Conservation (phyloP, 2,797 vertebrate genomes). For the Chrysocyon brachyurus region DNA sequence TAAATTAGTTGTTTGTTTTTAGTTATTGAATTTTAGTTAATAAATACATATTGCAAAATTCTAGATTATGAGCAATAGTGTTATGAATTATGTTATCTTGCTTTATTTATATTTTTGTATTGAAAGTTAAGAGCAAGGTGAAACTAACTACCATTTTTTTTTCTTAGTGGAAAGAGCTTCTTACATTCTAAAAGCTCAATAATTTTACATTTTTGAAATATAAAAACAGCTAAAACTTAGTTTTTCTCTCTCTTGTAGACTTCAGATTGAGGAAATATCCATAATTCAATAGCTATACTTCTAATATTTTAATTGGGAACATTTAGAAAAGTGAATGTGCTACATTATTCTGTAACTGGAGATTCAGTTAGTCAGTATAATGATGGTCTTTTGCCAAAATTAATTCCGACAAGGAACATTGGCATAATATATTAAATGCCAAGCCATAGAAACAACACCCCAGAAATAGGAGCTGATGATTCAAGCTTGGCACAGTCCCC, state of each 20-base stretch:
- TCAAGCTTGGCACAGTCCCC: conserved; percentile 13
- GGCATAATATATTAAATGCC: conserved; percentile 66
- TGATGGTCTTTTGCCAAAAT: conserved; percentile 54
- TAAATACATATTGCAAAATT: conserved; percentile 63
- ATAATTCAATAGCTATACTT: conserved; percentile 11
- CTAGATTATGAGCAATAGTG: conserved; percentile 31
- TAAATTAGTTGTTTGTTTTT: conserved; percentile 55
- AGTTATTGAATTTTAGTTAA: conserved; percentile 43
- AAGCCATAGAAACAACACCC: conserved; percentile 30
- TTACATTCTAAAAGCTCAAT: conserved; percentile 22
- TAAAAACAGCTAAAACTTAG: conserved; percentile 49
- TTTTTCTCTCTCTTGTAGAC: conserved; percentile 51
- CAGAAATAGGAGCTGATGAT: conserved; percentile 56
- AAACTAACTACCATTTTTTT: not conserved
- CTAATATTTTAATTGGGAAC: not conserved
- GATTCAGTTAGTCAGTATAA: conserved; percentile 53
- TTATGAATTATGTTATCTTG: not conserved
- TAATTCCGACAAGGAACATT: conserved; percentile 65
- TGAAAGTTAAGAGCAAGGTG: conserved; percentile 46
- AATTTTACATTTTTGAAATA: conserved; percentile 56
- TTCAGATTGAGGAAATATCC: conserved; percentile 51
- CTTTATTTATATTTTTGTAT: not conserved
- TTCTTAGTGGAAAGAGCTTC: not conserved
- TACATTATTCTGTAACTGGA: conserved; percentile 65
- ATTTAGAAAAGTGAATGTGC: conserved; percentile 49